phyloP scores from a whole-genome alignment of 1,140 invertebrate species.

The Cyrtorhinus lividipennis region DNA sequence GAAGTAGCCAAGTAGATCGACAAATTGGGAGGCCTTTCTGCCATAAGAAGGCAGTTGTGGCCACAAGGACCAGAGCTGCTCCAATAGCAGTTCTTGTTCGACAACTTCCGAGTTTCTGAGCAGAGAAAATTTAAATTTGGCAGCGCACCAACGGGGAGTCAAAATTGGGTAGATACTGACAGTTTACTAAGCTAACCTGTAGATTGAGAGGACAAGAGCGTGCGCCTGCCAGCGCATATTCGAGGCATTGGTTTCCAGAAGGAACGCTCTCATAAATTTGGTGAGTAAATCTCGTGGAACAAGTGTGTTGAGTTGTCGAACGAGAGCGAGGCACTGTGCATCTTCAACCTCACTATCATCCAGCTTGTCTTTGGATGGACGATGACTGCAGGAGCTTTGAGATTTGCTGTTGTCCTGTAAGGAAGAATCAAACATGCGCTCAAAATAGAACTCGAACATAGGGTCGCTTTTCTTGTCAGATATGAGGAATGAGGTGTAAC shows the following conservation, averaged over 20 bases:
- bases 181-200: too few species aligned
- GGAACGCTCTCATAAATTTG: constrained; percentile 76
- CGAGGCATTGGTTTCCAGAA: constrained; percentile 85
- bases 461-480: neutral
- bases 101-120: constrained; percentile 51
- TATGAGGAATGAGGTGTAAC: too few species aligned
- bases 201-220: constrained; percentile 66
- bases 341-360: constrained; percentile 44
- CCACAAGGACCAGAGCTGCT: constrained; percentile 83
- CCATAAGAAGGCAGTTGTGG: constrained; percentile 79
- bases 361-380: constrained; percentile 4
- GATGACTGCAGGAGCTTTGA: constrained; percentile 32
- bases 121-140: constrained; percentile 15
- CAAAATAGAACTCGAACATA: neutral
- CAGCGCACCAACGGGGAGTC: too few species aligned
- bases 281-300: constrained; percentile 50
- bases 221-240: constrained; percentile 92
- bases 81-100: constrained; percentile 65
- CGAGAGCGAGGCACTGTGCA: constrained; percentile 47
- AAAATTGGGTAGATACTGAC: too few species aligned
- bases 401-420: constrained; percentile 2
- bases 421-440: too few species aligned
- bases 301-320: constrained; percentile 52
- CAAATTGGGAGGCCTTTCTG: constrained; percentile 86
- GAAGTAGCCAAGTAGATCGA: constrained; percentile 88